These are phyloP conservation scores for Coracias cyanogaster DNA, from an alignment of 2,797 vertebrate genomes.

Conservation along the genomic window DNA sequence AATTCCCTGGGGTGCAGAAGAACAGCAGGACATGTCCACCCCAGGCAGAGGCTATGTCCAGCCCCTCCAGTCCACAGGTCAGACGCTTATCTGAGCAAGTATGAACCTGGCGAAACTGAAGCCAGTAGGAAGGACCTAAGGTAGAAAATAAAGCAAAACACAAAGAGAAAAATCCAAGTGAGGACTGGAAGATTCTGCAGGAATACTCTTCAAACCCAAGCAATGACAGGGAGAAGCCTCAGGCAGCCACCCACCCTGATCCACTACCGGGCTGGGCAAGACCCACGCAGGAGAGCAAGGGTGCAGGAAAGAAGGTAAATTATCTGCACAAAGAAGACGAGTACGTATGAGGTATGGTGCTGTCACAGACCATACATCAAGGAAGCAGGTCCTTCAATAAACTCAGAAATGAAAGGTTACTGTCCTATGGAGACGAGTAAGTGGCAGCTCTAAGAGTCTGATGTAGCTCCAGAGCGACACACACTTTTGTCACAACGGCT, in stretches of 20 bases:
- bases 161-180: not conserved
- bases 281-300: not conserved
- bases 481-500: conserved; percentile 13
- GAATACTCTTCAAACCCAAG: not conserved
- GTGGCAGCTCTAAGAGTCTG: not conserved
- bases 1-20: not conserved
- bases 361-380: not conserved
- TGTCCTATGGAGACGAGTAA: not conserved
- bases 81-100: not conserved
- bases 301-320: not conserved
- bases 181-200: not conserved
- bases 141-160: not conserved
- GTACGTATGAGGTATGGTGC: not conserved
- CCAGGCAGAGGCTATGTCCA: not conserved
- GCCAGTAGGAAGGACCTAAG: not conserved
- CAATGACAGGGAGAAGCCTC: not conserved
- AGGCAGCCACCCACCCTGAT: not conserved
- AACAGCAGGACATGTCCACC: not conserved
- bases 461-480: not conserved
- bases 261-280: not conserved
- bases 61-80: not conserved
- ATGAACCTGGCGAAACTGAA: not conserved
- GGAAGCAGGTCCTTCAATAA: not conserved
- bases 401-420: not conserved
- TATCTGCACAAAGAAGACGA: not conserved